phyloP scores from a whole-genome alignment of 2,797 vertebrate species.

The Gallirallus australis region DNA sequence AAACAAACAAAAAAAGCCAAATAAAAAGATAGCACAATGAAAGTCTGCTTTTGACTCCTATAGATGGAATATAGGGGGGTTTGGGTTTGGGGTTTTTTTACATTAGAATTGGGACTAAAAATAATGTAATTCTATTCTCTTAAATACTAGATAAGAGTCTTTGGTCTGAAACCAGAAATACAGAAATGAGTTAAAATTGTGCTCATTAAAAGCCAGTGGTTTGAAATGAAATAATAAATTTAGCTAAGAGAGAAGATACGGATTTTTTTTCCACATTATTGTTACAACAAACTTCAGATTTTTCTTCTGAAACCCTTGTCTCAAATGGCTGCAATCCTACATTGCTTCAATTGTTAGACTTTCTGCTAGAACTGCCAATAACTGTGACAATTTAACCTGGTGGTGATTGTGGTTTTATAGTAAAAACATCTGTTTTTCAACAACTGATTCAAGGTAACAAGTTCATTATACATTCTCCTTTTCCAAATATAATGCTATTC shows the following conservation, averaged over 20 bases:
- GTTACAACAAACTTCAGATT: not conserved
- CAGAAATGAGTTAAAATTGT: accelerated
- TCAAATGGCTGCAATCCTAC: not conserved
- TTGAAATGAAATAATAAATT: not conserved
- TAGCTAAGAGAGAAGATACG: not conserved
- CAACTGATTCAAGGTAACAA: not conserved
- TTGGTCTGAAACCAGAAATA: not conserved
- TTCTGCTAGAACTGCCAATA: not conserved
- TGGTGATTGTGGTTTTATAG: not conserved
- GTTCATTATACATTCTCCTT: not conserved
- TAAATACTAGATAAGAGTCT: not conserved
- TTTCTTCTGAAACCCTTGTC: not conserved
- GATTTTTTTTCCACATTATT: not conserved
- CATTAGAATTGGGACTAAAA: not conserved
- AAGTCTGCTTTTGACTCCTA: not conserved
- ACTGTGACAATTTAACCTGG: not conserved
- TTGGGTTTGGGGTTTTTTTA: not conserved
- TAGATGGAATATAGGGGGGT: not conserved
- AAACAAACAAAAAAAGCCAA: too few relatives aligned
- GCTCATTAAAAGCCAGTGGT: not conserved
- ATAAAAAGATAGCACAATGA: not conserved
- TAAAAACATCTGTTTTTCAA: not conserved
- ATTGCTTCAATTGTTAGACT: not conserved
- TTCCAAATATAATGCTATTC: not conserved
- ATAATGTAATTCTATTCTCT: not conserved